Evolutionary conservation across 2,113 vertebrate genomes (phyloP), one percentile per base, ranked within the genome.

Genomic region (Albula goreensis): DNA sequence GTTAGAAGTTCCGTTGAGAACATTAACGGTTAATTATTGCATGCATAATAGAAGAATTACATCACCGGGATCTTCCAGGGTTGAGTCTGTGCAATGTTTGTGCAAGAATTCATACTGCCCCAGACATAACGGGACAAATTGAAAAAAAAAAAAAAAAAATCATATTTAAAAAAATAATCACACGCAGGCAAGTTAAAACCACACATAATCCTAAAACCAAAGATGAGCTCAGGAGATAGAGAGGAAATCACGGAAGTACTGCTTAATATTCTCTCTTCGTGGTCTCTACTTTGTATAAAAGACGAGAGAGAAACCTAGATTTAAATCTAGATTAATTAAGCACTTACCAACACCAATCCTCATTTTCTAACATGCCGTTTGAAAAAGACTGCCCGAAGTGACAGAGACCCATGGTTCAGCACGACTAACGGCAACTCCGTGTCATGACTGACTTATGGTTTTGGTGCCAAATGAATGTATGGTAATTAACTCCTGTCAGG

Each of bases 401-500:
- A 83, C 82, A 66, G 41, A 66, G 56, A 83, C n/a, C 41, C 56
- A 83, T 66, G 12, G 82, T 19, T 83, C 82, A 83, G 17, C 8
- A 48, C 15, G 17, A 11, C n/a, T 49, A 41, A 63, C 63, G 52
- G 82, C 52, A 83, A 41, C 57, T 41, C n/a, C 4, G 82, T 60
- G 53, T 83, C 82, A 83, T 66, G 11, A 66, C 25, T 63, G 82
- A 83, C 51, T 83, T 83, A 83, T 83, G 82, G 25, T 49, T 63
- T 41, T 63, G 31, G 82, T 60, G 82, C 25, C 31, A 83, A 83
- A 60, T 63, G 82, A 83, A 83, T 60, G 82, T 81, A 52, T 50
- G n/a, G 53, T 81, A 81, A 81, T 81, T 53, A 81, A 81, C 80
- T 81, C 80, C 50, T 81, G n/a, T 81, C 80, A 81, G 50, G n/a